A percentile compares a stretch with the other conserved stretches of the same genome.
Evolutionary conservation across 2,888 invertebrate genomes (phyloP).

Genomic region (Tiliacea citrago): DNA sequence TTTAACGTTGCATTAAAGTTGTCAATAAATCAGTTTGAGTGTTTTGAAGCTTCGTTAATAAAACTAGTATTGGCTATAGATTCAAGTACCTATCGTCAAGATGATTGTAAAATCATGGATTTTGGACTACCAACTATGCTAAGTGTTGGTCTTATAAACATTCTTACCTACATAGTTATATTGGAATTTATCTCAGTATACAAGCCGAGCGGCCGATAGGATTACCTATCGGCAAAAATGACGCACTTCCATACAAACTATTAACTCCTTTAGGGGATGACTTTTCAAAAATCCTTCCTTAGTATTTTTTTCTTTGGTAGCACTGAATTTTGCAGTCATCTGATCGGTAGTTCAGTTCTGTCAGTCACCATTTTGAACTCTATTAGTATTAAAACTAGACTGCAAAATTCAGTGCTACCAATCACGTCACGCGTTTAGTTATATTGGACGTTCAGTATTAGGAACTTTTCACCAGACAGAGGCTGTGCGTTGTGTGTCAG

Average conservation of each 20-base stretch:
- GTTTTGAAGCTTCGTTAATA: constrained; percentile 3
- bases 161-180: neutral
- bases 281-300: neutral
- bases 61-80: neutral
- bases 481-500: too few relatives aligned
- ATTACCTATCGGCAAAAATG: neutral
- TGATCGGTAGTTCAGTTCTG: too few relatives aligned
- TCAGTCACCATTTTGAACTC: too few relatives aligned
- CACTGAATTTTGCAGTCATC: too few relatives aligned
- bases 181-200: neutral
- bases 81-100: constrained; percentile 13
- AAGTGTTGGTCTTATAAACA: too few relatives aligned
- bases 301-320: too few relatives aligned
- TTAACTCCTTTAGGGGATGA: neutral
- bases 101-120: neutral
- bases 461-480: too few relatives aligned
- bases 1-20: constrained; percentile 34
- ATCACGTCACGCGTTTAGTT: too few relatives aligned
- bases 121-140: constrained; percentile 3
- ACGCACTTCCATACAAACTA: neutral
- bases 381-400: too few relatives aligned
- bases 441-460: too few relatives aligned
- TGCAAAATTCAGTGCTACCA: too few relatives aligned
- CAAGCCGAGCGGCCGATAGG: neutral
- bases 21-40: constrained; percentile 43